phyloP scores from a whole-genome alignment of 2,113 vertebrate genomes.

The Conger conger region DNA sequence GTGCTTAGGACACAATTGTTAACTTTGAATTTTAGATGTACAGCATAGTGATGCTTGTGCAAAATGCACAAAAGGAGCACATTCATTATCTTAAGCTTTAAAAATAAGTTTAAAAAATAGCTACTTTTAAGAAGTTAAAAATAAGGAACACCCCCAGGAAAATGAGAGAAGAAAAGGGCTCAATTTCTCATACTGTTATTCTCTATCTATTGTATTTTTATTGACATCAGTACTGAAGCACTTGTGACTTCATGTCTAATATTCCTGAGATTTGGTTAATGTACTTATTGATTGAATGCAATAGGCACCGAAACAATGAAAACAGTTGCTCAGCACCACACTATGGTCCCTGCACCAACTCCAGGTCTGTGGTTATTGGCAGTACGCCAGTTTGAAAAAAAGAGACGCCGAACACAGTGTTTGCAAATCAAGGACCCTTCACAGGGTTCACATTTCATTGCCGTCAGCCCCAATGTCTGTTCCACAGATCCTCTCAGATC shows the following conservation, averaged over 20 bases:
- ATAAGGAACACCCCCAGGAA: neutral
- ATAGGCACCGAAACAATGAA: neutral
- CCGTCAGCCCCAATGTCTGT: neutral
- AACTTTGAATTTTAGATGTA: too few species aligned
- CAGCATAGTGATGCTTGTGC: too few species aligned
- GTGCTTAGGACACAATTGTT: too few species aligned
- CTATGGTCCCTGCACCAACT: neutral
- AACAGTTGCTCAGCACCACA: neutral
- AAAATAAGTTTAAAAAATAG: too few species aligned
- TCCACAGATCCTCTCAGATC: neutral
- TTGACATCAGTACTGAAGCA: neutral
- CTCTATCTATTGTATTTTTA: neutral
- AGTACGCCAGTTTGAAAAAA: neutral
- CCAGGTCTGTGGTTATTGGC: slow-evolving; percentile 1
- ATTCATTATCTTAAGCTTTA: too few species aligned
- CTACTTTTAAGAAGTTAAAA: neutral
- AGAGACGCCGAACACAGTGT: neutral
- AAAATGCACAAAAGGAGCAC: too few species aligned
- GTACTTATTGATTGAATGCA: neutral
- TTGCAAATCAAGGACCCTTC: neutral
- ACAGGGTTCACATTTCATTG: neutral
- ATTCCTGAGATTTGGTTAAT: neutral
- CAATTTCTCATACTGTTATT: neutral
- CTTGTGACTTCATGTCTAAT: neutral
- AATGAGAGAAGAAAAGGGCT: neutral